These are phyloP conservation scores for Aplysia californica DNA, from an alignment of 1,140 invertebrate genomes.

Conservation along the genomic window DNA sequence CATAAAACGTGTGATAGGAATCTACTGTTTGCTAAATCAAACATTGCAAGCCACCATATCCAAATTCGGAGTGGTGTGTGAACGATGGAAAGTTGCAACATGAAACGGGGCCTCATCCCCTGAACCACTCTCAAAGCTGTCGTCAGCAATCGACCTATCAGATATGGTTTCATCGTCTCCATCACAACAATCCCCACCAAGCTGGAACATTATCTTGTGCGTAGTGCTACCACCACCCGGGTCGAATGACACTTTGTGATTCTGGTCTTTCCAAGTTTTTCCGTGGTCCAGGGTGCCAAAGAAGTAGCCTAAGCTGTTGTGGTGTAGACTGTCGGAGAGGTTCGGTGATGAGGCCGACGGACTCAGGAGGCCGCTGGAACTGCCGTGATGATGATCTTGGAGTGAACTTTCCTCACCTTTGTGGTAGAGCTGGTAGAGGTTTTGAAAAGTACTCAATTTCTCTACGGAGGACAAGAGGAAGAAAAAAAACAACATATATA, in stretches of 20 bases:
- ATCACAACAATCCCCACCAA: neutral
- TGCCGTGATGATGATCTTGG: neutral
- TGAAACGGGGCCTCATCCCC: neutral
- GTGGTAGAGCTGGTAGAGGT: neutral
- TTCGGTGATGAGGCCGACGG: slow-evolving; percentile 12
- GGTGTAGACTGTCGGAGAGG: neutral
- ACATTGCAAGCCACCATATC: neutral
- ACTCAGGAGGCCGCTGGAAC: neutral
- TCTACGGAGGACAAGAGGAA: no score
- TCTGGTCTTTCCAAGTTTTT: neutral
- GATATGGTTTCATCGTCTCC: neutral
- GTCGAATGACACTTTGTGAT: neutral
- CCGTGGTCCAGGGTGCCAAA: neutral
- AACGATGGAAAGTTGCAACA: neutral
- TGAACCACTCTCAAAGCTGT: neutral
- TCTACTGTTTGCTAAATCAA: no score
- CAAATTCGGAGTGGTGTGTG: neutral
- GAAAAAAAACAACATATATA: no score
- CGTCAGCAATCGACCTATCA: neutral
- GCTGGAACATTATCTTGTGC: neutral
- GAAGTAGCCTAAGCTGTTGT: neutral
- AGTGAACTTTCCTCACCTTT: neutral
- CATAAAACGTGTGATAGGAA: no score
- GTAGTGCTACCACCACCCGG: neutral
- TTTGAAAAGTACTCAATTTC: neutral